A percentile compares a stretch with the other conserved stretches of the same genome.
Conservation (phyloP, 2,888 invertebrate species). For the Omphaloscelis lunosa region DNA sequence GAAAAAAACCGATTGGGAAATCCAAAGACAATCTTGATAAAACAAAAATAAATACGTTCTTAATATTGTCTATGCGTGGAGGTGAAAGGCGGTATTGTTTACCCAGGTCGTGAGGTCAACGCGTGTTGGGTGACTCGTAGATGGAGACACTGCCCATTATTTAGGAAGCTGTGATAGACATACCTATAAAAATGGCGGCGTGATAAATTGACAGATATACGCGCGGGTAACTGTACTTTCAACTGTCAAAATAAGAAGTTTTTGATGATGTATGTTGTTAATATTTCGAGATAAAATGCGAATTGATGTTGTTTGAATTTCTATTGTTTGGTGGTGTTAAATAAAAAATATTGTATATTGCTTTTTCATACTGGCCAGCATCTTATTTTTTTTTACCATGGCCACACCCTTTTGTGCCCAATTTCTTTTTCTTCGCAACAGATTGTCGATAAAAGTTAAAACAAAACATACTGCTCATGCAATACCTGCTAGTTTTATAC, state of each 20-base stretch:
- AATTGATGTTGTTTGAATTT: conserved; percentile 46
- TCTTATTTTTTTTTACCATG: conserved; percentile 7
- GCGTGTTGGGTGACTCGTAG: conserved; percentile 63
- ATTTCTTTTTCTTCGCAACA: neutral
- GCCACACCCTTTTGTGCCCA: neutral
- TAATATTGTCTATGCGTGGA: conserved; percentile 67
- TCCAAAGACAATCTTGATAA: conserved; percentile 65
- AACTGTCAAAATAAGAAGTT: conserved; percentile 50
- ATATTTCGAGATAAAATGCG: conserved; percentile 49
- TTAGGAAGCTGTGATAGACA: conserved; percentile 67
- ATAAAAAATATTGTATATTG: conserved; percentile 35
- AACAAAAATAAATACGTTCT: conserved; percentile 70
- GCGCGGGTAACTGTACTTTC: conserved; percentile 64
- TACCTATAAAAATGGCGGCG: conserved; percentile 59
- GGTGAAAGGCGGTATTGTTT: conserved; percentile 74
- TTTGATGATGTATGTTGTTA: conserved; percentile 55
- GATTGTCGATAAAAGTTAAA: too few relatives aligned
- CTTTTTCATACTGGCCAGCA: conserved; percentile 13
- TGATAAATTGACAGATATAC: conserved; percentile 69
- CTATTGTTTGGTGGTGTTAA: conserved; percentile 43
- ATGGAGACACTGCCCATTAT: conserved; percentile 66
- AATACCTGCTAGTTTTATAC: neutral
- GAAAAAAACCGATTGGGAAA: conserved; percentile 60
- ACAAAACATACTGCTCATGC: neutral
- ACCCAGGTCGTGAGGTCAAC: conserved; percentile 68